Conservation (phyloP, 30 jellyfish, hydroid and myxozoan genomes). For the Cassiopea andromeda region DNA sequence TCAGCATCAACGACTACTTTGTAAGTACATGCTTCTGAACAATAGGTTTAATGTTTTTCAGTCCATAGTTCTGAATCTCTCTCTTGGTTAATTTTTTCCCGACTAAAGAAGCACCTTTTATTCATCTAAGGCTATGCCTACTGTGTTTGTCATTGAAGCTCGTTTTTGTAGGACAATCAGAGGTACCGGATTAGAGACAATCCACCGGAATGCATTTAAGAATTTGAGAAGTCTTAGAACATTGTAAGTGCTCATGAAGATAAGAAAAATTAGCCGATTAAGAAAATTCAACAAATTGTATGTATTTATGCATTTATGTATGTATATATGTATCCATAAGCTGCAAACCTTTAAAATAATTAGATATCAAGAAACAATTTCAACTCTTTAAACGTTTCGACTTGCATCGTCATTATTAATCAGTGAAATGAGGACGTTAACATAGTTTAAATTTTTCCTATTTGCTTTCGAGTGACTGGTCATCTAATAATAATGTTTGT, state of each 20-base stretch:
- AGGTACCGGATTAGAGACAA: constrained; percentile 49
- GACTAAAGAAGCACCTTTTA: not conserved
- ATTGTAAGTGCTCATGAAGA: constrained; percentile 30
- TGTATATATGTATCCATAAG: too few species aligned
- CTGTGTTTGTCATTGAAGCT: not conserved
- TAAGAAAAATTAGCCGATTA: not conserved
- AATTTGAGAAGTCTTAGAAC: constrained; percentile 28
- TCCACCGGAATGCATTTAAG: constrained; percentile 63
- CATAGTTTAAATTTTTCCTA: not conserved
- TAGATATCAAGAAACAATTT: too few species aligned
- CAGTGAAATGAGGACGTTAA: too few species aligned
- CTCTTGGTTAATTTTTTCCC: not conserved
- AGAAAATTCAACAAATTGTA: too few species aligned
- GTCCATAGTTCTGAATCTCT: not conserved
- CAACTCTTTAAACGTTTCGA: not conserved
- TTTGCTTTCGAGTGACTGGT: too few species aligned
- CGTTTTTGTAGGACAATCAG: constrained; percentile 43
- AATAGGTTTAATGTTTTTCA: too few species aligned
- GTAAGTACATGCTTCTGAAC: too few species aligned
- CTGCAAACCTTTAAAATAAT: too few species aligned
- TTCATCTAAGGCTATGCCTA: not conserved
- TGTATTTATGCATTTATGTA: too few species aligned
- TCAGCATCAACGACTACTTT: constrained; percentile 8
- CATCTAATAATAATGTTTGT: too few species aligned
- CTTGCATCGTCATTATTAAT: not conserved